These are phyloP conservation scores for Lagocephalus sceleratus DNA, from an alignment of 2,797 vertebrate species.

Conservation along the genomic window DNA sequence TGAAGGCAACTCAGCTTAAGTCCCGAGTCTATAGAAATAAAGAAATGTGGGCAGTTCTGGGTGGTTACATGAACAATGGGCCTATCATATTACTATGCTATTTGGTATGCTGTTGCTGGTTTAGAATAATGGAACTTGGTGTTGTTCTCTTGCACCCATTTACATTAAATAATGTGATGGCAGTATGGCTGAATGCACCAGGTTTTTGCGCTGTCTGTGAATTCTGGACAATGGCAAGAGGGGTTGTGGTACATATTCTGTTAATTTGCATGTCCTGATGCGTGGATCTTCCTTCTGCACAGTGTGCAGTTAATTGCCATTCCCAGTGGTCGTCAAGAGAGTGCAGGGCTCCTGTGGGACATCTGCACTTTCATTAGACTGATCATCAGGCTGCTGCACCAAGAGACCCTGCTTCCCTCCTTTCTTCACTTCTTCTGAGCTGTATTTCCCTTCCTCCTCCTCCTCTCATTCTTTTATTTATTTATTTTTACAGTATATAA, in stretches of 20 bases:
- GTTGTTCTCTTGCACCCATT: slow-evolving; percentile 35
- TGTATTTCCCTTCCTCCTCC: slow-evolving; percentile 27
- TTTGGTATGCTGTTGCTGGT: slow-evolving; percentile 31
- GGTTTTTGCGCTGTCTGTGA: slow-evolving; percentile 33
- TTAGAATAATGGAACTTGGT: slow-evolving; percentile 45
- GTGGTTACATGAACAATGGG: slow-evolving; percentile 53
- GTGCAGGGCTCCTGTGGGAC: slow-evolving; percentile 67
- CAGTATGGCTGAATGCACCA: slow-evolving; percentile 48
- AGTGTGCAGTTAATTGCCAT: slow-evolving; percentile 71
- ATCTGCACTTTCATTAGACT: slow-evolving; percentile 81
- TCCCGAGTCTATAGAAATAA: slow-evolving; percentile 8
- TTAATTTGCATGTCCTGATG: slow-evolving; percentile 31
- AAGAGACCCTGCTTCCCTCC: slow-evolving; percentile 62
- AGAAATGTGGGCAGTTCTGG: slow-evolving; percentile 45
- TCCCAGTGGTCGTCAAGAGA: slow-evolving; percentile 70
- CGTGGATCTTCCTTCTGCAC: slow-evolving; percentile 43
- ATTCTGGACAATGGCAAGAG: slow-evolving; percentile 30
- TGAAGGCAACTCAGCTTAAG: too few relatives aligned
- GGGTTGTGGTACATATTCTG: slow-evolving; percentile 41
- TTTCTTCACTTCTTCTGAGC: slow-evolving; percentile 66
- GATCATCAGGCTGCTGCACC: slow-evolving; percentile 72
- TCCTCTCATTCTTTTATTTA: slow-evolving; percentile 12
- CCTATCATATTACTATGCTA: slow-evolving; percentile 43
- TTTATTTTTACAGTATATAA: slow-evolving; percentile 12
- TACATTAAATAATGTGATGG: slow-evolving; percentile 43